Percentiles rank a stretch among this genome's conserved stretches.
Evolutionary conservation across 2,888 invertebrate genomes (phyloP).

Genomic region (Zhuqinia jingwanae): DNA sequence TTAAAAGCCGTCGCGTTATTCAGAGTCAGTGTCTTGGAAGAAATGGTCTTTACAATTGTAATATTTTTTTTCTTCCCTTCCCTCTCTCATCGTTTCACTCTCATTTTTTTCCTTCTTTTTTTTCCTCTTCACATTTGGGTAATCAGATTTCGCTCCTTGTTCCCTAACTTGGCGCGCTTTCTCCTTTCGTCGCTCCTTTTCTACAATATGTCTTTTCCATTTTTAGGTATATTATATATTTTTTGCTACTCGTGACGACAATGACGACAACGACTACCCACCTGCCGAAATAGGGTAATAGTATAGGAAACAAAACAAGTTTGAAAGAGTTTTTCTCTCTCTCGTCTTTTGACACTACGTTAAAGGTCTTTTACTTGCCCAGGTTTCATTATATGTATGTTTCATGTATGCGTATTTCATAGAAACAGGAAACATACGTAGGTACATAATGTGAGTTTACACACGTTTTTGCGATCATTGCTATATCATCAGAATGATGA

Average conservation of each 20-base stretch:
- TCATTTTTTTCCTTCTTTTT: neutral
- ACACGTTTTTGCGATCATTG: too few relatives aligned
- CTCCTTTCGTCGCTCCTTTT: neutral
- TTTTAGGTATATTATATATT: neutral
- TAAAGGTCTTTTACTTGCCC: neutral
- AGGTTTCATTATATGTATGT: conserved; percentile 6
- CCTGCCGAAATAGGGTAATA: neutral
- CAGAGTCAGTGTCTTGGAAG: conserved; percentile 79
- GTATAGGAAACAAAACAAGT: neutral
- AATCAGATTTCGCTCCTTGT: conserved; percentile 5
- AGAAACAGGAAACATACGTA: neutral
- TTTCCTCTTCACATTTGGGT: neutral
- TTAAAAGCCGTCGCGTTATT: conserved; percentile 78
- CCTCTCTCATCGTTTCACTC: conserved; percentile 61
- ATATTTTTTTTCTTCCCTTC: conserved; percentile 62
- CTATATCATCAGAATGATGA: too few relatives aligned
- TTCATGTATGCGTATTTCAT: neutral
- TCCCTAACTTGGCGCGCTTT: neutral
- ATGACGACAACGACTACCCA: too few relatives aligned
- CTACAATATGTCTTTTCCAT: too few relatives aligned
- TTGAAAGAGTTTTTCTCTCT: neutral
- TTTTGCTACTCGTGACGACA: neutral
- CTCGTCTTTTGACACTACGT: conserved; percentile 2
- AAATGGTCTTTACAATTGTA: conserved; percentile 75
- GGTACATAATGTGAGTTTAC: too few relatives aligned